Percentiles rank a stretch among this genome's conserved stretches.
These are phyloP conservation scores for Poecilia wingei DNA, from an alignment of 2,797 vertebrate genomes.

Conservation along the genomic window DNA sequence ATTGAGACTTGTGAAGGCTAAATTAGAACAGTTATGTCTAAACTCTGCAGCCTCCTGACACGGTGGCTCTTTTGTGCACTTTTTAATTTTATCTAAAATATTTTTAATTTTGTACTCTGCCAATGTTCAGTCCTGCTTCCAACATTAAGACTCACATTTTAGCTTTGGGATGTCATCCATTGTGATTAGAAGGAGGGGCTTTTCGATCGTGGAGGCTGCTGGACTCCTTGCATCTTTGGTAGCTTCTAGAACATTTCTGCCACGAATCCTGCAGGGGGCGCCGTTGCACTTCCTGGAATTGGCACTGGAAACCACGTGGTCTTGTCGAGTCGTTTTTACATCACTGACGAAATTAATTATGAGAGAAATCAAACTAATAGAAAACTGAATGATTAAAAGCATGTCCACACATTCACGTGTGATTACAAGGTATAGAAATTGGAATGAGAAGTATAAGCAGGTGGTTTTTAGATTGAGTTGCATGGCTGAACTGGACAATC, in stretches of 20 bases:
- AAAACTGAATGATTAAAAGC: background rate
- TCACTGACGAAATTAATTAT: background rate
- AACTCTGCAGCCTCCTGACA: background rate
- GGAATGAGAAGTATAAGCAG: background rate
- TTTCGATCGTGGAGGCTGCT: slow-evolving; percentile 37
- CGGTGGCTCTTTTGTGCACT: background rate
- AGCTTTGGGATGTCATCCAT: background rate
- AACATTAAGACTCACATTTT: background rate
- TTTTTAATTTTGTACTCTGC: background rate
- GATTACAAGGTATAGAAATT: background rate
- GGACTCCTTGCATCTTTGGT: slow-evolving; percentile 64
- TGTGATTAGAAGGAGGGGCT: slow-evolving; percentile 33
- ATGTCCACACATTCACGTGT: background rate
- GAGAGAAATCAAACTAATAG: background rate
- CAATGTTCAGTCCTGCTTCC: background rate
- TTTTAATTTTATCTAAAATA: background rate
- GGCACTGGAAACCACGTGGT: slow-evolving; percentile 22
- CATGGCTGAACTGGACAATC: slow-evolving; percentile 23
- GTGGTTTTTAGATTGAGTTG: slow-evolving; percentile 6
- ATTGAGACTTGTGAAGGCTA: background rate
- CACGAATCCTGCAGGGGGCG: slow-evolving; percentile 73
- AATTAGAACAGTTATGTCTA: background rate
- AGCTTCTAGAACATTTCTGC: slow-evolving; percentile 84
- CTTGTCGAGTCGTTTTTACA: background rate
- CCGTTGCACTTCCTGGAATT: background rate